Conservation (phyloP, 2,113 vertebrate genomes). For the Seriola dumerili region DNA sequence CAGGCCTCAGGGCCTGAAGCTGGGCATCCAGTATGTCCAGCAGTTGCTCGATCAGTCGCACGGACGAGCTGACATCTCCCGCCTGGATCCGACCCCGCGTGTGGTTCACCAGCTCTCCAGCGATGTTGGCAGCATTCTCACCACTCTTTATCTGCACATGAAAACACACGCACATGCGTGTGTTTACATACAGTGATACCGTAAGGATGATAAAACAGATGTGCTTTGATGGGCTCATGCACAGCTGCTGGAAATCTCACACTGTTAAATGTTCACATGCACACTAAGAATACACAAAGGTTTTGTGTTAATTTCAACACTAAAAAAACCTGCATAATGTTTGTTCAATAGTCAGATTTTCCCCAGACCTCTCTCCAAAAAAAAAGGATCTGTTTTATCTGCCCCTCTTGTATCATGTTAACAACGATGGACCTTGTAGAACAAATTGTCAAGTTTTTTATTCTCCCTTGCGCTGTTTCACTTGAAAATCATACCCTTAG, state of each 20-base stretch:
- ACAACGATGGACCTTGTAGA: slow-evolving; percentile 57
- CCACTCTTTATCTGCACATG: slow-evolving; percentile 92
- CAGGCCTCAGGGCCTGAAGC: slow-evolving; percentile 92
- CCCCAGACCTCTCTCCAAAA: not conserved
- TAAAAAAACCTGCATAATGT: slow-evolving; percentile 10
- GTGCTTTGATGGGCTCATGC: not conserved
- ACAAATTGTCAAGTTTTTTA: slow-evolving; percentile 52
- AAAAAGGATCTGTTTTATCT: slow-evolving; percentile 11
- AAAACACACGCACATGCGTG: slow-evolving; percentile 33
- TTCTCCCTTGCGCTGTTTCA: slow-evolving; percentile 41
- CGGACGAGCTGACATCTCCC: slow-evolving; percentile 93
- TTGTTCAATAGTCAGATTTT: slow-evolving; percentile 20
- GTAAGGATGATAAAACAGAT: not conserved
- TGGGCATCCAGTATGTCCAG: slow-evolving; percentile 96
- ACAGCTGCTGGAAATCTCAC: not conserved
- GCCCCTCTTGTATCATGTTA: slow-evolving; percentile 41
- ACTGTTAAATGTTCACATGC: not conserved
- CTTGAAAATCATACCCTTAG: slow-evolving; percentile 67
- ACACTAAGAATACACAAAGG: not conserved
- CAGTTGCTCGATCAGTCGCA: slow-evolving; percentile 94
- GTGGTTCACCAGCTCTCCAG: slow-evolving; percentile 92
- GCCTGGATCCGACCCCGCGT: slow-evolving; percentile 94
- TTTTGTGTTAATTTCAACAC: not conserved
- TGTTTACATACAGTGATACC: slow-evolving; percentile 26
- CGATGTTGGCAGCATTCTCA: slow-evolving; percentile 96